A percentile compares a stretch with the other conserved stretches of the same genome.
These are phyloP conservation scores for Bolinopsis microptera DNA, from an alignment of 37 sponge, comb jelly and placozoan species.

Conservation along the genomic window DNA sequence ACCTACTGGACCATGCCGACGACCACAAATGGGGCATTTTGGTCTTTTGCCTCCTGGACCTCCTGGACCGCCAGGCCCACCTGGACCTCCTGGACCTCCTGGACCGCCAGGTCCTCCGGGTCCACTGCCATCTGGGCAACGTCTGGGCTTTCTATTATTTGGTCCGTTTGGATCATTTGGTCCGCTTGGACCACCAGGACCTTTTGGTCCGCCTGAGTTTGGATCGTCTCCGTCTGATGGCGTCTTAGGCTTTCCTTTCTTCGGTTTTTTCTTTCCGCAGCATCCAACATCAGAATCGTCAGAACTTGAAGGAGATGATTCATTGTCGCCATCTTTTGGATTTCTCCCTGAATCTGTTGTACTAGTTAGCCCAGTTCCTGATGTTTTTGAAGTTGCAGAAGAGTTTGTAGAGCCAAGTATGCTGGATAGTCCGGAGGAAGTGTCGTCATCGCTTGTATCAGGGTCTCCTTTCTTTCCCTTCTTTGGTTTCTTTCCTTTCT, in stretches of 20 bases:
- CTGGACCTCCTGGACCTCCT: background rate
- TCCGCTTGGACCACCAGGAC: background rate
- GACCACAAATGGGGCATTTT: background rate
- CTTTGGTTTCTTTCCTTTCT: background rate
- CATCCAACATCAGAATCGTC: conserved; percentile 5
- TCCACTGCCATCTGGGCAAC: background rate
- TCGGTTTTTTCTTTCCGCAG: conserved; percentile 32
- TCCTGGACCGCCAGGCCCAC: background rate
- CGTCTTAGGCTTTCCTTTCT: background rate
- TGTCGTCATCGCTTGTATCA: conserved; percentile 1
- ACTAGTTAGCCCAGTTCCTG: background rate
- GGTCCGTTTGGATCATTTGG: background rate
- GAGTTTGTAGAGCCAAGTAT: background rate
- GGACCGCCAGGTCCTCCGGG: background rate
- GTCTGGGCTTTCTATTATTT: background rate
- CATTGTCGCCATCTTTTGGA: background rate
- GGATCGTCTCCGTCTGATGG: conserved; percentile 11
- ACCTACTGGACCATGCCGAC: background rate
- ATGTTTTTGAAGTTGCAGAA: background rate
- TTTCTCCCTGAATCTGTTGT: background rate
- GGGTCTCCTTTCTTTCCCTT: background rate
- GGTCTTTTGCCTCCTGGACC: background rate
- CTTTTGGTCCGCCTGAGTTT: background rate
- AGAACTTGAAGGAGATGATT: background rate
- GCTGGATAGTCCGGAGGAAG: background rate